Evolutionary conservation across 2,797 vertebrate genomes (phyloP).

Genomic region (Octomys mimax): DNA sequence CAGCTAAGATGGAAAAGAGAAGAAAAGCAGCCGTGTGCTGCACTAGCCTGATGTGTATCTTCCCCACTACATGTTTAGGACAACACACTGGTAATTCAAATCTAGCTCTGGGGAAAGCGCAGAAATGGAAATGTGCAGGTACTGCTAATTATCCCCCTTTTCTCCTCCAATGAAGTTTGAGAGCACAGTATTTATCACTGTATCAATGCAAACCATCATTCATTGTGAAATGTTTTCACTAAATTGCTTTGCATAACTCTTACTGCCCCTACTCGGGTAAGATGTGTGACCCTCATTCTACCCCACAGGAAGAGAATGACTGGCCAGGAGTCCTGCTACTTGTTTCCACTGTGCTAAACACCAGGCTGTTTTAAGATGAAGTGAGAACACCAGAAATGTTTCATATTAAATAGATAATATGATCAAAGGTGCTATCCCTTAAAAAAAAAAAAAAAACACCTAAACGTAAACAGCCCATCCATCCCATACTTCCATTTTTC

Average conservation of each 20-base stretch:
- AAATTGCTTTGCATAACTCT: neutral
- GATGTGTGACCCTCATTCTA: neutral
- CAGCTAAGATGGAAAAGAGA: neutral
- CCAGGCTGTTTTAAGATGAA: neutral
- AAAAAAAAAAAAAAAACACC: neutral
- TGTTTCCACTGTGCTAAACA: neutral
- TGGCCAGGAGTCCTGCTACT: neutral
- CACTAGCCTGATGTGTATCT: rapidly evolving
- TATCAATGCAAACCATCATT: neutral
- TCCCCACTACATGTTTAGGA: rapidly evolving
- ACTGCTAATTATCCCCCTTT: neutral
- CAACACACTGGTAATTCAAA: neutral
- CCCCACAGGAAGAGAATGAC: neutral
- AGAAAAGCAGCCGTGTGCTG: neutral
- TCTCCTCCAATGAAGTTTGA: neutral
- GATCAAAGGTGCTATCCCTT: neutral
- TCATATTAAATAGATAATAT: neutral
- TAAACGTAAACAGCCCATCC: neutral
- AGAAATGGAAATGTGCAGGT: neutral
- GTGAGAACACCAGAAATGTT: neutral
- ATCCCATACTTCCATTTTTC: neutral
- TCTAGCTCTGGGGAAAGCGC: neutral
- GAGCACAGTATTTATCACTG: neutral
- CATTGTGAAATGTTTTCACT: neutral
- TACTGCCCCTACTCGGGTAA: neutral